Base-by-base conservation (phyloP, 2,888 invertebrate species). In the Acrobasis suavella region DNA sequence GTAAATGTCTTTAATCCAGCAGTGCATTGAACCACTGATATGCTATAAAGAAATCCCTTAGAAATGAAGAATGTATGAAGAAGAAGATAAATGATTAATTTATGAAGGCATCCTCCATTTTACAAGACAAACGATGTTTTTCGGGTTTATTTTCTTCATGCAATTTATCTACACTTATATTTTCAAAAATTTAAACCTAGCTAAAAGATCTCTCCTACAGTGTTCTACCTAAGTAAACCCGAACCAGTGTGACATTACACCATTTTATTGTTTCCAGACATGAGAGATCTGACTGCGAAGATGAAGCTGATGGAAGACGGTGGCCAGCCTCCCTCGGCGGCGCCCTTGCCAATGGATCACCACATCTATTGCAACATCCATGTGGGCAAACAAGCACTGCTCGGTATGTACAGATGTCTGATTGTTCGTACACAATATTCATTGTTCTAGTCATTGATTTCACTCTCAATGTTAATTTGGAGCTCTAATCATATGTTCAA, bases 271-370 rank as follows among this genome's bases (percentile, higher is more conserved):
- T 91, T 93, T 77, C 62, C 94, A 94, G 95, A 95, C 85, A 94
- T 95, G 71, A 95, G 95, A 83, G 95, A 95, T 83, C 91, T 95
- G 75, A 95, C 95, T 72, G 95, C 95, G 58, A 94, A 94, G 81
- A 87, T 95, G 80, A 95, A 94, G 78, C 85, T 95, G 68, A 95
- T 95, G 95, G 92, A 92, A 71, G 83, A 88, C 12, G 91, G 91
- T 22, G 81, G 80, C n/a, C 88, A 87, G 64, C 65, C 83, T 49
- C 78, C 85, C 66, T 76, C 80, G 12, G 88, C 86, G 80, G 87
- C 87, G 38, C 84, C 79, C 70, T 82, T 75, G 69, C 79, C 85
- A 70, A 83, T 87, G 68, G 89, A 89, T 66, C 91, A 89, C 69
- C 91, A 92, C 77, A 81, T 92, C 73, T 92, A 92, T 77, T 91